Conservation (phyloP, 1,140 invertebrate species). For the Drosophila tropicalis region DNA sequence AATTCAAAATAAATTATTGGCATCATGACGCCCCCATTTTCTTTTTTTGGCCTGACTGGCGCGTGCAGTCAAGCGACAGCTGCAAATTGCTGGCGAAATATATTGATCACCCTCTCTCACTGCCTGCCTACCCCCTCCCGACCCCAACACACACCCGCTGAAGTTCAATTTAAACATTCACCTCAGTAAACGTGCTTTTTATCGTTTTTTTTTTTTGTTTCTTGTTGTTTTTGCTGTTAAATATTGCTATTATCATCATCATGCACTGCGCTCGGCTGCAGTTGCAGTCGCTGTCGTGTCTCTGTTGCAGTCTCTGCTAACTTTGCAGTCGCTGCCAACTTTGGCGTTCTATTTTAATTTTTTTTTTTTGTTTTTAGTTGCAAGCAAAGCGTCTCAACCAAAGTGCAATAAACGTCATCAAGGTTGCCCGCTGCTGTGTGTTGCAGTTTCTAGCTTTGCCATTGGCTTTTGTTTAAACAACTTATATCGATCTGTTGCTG, state of each 20-base stretch:
- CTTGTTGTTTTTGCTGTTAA: slow-evolving; percentile 36
- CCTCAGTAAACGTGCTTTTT: slow-evolving; percentile 51
- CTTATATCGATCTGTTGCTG: slow-evolving; percentile 21
- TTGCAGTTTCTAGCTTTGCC: slow-evolving; percentile 28
- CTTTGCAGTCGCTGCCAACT: slow-evolving; percentile 46
- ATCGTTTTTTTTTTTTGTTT: slow-evolving; percentile 39
- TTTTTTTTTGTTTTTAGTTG: slow-evolving; percentile 28
- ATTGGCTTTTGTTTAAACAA: slow-evolving; percentile 20
- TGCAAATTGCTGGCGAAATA: slow-evolving; percentile 41
- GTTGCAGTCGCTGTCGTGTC: not conserved
- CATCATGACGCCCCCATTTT: slow-evolving; percentile 37
- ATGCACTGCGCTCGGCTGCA: slow-evolving; percentile 13
- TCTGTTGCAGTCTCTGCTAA: slow-evolving; percentile 12
- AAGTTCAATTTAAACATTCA: slow-evolving; percentile 44
- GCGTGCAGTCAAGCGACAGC: slow-evolving; percentile 42
- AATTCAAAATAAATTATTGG: slow-evolving; percentile 29
- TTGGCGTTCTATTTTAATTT: slow-evolving; percentile 58
- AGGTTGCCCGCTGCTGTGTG: slow-evolving; percentile 54
- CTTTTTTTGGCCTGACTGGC: slow-evolving; percentile 26
- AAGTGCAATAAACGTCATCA: slow-evolving; percentile 79
- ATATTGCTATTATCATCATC: slow-evolving; percentile 39
- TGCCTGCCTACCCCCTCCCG: not conserved
- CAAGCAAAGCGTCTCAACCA: slow-evolving; percentile 43
- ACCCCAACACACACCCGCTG: not conserved
- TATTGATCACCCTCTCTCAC: not conserved